A percentile compares a stretch with the other conserved stretches of the same genome.
Conservation (phyloP, 2,113 vertebrate species). For the Phyllostomus hastatus region DNA sequence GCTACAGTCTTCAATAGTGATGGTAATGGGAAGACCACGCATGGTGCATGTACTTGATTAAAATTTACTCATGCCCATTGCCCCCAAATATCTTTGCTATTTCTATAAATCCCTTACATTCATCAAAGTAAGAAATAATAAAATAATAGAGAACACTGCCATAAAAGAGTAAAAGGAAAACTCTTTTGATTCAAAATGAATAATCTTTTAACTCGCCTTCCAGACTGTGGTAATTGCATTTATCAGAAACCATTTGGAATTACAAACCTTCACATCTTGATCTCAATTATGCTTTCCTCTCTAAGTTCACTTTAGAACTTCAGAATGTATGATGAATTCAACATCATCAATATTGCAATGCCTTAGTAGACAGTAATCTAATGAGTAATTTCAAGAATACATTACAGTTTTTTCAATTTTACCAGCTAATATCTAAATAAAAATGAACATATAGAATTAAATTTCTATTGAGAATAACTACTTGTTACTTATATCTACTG, state of each 20-base stretch:
- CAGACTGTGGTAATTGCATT: background rate
- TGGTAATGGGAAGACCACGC: no score
- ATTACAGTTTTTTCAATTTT: background rate
- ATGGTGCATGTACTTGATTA: background rate
- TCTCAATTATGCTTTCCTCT: background rate
- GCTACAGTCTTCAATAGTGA: background rate
- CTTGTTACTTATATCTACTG: background rate
- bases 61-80: background rate
- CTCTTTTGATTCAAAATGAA: background rate
- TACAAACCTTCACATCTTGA: background rate
- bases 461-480: background rate
- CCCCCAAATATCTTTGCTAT: background rate
- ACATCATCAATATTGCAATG: background rate
- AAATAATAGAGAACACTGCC: background rate
- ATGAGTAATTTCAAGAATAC: background rate
- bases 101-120: background rate
- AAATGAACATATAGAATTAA: background rate
- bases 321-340: background rate
- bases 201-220: background rate
- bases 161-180: background rate
- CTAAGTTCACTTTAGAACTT: background rate
- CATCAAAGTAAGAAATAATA: background rate
- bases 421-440: background rate
- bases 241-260: constrained; percentile 32
- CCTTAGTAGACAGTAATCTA: constrained; percentile 5